Evolutionary conservation across 1,140 invertebrate genomes (phyloP).

Genomic region (Gyrodactylus salaris): DNA sequence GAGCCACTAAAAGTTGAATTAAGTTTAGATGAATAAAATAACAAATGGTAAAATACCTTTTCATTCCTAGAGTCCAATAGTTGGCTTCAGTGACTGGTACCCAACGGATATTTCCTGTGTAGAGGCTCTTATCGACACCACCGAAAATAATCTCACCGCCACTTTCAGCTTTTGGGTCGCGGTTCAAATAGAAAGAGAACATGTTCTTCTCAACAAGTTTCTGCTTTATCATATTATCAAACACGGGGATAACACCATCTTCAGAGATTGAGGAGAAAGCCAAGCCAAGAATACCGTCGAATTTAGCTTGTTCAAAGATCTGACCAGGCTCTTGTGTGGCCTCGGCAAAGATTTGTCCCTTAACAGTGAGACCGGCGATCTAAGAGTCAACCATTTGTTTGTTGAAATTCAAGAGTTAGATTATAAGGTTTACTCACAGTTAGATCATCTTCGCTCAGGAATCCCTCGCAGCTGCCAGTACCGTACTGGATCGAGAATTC

Average conservation of each 20-base stretch:
- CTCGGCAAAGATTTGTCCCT: conserved; percentile 69
- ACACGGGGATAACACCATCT: conserved; percentile 54
- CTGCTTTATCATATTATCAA: conserved; percentile 67
- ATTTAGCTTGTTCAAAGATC: conserved; percentile 70
- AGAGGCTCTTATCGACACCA: conserved; percentile 61
- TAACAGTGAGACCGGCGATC: conserved; percentile 36
- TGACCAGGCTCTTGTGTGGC: conserved; percentile 50
- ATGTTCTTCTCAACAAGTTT: conserved; percentile 36
- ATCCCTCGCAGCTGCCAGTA: conserved; percentile 68
- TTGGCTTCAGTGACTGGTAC: conserved; percentile 51
- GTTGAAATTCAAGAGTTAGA: too few species aligned
- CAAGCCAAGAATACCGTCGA: conserved; percentile 34
- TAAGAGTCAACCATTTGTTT: conserved; percentile 19
- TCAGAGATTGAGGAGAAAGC: conserved; percentile 37
- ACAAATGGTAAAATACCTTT: conserved; percentile 25
- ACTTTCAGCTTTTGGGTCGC: conserved; percentile 34
- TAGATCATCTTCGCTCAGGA: conserved; percentile 52
- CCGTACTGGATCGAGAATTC: conserved; percentile 70
- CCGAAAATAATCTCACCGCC: conserved; percentile 79
- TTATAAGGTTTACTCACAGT: conserved; percentile 28
- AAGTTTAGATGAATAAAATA: too few species aligned
- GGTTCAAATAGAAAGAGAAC: conserved; percentile 80
- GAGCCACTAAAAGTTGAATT: too few species aligned
- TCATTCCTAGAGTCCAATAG: conserved; percentile 92
- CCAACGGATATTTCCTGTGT: conserved; percentile 60